Evolutionary conservation across 2,797 vertebrate genomes (phyloP).

Genomic region (Rhinichthys osculus): DNA sequence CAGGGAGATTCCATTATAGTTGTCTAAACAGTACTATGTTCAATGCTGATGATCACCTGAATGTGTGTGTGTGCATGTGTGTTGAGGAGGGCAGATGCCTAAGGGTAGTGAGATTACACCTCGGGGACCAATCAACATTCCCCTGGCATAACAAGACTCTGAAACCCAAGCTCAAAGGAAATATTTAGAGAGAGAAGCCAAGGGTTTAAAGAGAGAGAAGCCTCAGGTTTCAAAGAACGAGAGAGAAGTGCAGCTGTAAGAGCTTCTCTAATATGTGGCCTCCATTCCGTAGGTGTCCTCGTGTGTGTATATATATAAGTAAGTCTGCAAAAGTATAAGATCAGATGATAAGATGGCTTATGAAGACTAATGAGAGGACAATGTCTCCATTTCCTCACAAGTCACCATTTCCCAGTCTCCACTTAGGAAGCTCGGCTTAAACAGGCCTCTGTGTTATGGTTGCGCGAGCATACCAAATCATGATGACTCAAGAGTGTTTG

Average conservation of each 20-base stretch:
- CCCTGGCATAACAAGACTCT: conserved; percentile 81
- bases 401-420: conserved; percentile 65
- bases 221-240: conserved; percentile 49
- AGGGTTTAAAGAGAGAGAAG: conserved; percentile 65
- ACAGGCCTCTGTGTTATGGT: conserved; percentile 77
- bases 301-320: conserved; percentile 23
- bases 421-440: conserved; percentile 68
- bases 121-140: conserved; percentile 71
- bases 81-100: conserved; percentile 73
- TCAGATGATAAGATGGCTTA: conserved; percentile 42
- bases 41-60: conserved; percentile 14
- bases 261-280: conserved; percentile 64
- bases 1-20: background rate
- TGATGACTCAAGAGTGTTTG: conserved; percentile 75
- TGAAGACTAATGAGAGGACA: conserved; percentile 55
- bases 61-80: conserved; percentile 34
- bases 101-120: conserved; percentile 73
- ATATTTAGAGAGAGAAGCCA: conserved; percentile 81
- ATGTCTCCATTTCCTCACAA: conserved; percentile 68
- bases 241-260: conserved; percentile 74
- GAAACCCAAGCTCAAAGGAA: conserved; percentile 84
- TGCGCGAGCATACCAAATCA: conserved; percentile 70
- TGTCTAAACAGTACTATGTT: background rate
- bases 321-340: conserved; percentile 10
- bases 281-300: conserved; percentile 57